phyloP scores from a whole-genome alignment of 2,888 invertebrate genomes.

The Nymphalis polychloros region DNA sequence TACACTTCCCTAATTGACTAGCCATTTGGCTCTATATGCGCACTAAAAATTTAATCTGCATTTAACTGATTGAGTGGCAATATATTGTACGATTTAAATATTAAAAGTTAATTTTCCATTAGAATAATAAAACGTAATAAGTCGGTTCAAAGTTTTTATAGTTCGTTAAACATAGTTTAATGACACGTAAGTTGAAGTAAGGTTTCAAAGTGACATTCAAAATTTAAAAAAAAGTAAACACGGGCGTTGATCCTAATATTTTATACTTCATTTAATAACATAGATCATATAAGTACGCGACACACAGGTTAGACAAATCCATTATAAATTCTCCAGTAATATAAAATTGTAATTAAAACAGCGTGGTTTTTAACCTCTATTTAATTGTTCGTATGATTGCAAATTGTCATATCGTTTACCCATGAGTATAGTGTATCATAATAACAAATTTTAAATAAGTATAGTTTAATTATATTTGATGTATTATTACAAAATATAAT shows the following conservation, averaged over 20 bases:
- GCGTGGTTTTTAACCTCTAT: too few species aligned
- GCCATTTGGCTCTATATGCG: conserved; percentile 11
- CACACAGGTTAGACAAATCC: too few species aligned
- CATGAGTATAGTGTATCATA: too few species aligned
- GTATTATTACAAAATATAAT: too few species aligned
- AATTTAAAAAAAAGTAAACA: neutral
- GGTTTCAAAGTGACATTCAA: conserved; percentile 8
- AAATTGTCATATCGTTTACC: too few species aligned
- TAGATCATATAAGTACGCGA: too few species aligned
- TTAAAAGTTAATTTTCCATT: neutral
- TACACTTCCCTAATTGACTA: conserved; percentile 19
- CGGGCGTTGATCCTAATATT: neutral
- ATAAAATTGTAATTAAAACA: too few species aligned
- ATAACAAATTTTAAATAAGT: too few species aligned
- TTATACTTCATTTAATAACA: neutral
- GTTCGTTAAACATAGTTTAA: neutral
- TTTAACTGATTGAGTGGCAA: conserved; percentile 10
- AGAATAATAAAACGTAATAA: too few species aligned
- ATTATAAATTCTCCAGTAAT: too few species aligned
- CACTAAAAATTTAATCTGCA: conserved; percentile 16
- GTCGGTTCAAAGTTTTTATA: neutral
- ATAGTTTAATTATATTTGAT: too few species aligned
- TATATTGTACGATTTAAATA: neutral
- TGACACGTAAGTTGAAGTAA: neutral
- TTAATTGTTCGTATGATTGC: too few species aligned